Evolutionary conservation across 2,113 vertebrate species (phyloP).

Genomic region (Dendrocopos noguchii): DNA sequence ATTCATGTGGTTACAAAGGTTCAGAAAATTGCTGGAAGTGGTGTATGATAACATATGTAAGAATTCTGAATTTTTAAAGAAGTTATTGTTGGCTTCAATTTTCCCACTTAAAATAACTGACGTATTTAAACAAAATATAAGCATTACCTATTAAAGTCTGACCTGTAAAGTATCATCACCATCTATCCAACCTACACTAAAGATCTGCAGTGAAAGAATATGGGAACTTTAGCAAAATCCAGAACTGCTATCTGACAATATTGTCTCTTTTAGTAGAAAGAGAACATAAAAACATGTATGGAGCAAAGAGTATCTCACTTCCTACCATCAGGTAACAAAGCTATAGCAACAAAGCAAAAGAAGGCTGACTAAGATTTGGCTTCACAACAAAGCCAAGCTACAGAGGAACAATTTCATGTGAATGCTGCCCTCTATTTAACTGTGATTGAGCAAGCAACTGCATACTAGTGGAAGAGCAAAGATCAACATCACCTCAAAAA

Average conservation of each 20-base stretch:
- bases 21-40: not conserved
- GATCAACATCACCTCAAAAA: not conserved
- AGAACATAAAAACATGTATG: not conserved
- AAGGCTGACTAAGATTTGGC: not conserved
- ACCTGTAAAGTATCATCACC: not conserved
- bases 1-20: not conserved
- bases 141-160: not conserved
- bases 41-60: not conserved
- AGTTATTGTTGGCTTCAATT: not conserved
- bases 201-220: not conserved
- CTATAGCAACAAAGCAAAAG: not conserved
- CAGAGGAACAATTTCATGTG: not conserved
- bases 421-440: not conserved
- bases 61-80: not conserved
- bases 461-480: not conserved
- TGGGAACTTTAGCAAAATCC: no score
- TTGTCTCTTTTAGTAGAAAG: not conserved
- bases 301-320: not conserved
- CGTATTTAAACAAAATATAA: not conserved
- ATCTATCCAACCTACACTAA: not conserved
- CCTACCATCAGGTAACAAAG: not conserved
- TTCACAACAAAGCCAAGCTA: not conserved
- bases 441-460: not conserved
- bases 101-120: not conserved
- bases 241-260: not conserved